Evolutionary conservation across 2,888 invertebrate genomes (phyloP).

Genomic region (Ellobium chinense): DNA sequence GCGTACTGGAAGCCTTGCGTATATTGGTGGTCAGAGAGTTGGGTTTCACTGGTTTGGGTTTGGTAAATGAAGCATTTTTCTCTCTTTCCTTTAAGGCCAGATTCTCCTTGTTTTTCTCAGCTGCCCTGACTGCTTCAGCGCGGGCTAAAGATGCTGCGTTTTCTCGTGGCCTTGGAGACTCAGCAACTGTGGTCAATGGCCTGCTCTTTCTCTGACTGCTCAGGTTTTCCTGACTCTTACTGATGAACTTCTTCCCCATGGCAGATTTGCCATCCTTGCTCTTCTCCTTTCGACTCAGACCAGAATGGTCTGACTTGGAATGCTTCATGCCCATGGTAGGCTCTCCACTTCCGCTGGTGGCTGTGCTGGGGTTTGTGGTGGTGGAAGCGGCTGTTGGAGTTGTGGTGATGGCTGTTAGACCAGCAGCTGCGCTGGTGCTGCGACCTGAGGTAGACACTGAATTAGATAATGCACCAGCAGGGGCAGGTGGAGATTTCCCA

Average conservation of each 20-base stretch:
- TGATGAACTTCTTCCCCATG: slow-evolving; percentile 71
- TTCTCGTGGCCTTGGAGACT: slow-evolving; percentile 23
- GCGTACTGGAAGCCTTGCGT: slow-evolving; percentile 75
- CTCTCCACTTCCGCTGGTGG: background rate
- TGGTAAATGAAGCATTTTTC: slow-evolving; percentile 60
- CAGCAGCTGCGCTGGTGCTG: background rate
- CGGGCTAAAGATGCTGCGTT: slow-evolving; percentile 30
- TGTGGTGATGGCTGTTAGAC: slow-evolving; percentile 13
- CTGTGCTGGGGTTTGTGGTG: background rate
- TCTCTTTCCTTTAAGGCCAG: slow-evolving; percentile 60
- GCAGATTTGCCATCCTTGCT: slow-evolving; percentile 49
- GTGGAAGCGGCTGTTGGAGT: background rate
- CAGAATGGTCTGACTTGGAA: slow-evolving; percentile 67
- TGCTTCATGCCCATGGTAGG: slow-evolving; percentile 61
- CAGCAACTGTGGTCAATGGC: slow-evolving; percentile 9
- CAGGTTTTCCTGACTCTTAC: slow-evolving; percentile 77
- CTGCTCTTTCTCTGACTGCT: slow-evolving; percentile 47
- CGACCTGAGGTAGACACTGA: slow-evolving; percentile 15
- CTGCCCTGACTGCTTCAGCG: slow-evolving; percentile 24
- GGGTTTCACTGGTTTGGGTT: slow-evolving; percentile 64
- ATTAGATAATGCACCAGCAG: background rate
- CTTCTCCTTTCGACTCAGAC: slow-evolving; percentile 56
- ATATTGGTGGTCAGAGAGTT: slow-evolving; percentile 64
- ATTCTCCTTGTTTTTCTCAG: slow-evolving; percentile 70
- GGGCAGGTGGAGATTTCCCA: background rate